Base-by-base conservation (phyloP, 2,797 vertebrate species). In the Acropternis orthonyx region DNA sequence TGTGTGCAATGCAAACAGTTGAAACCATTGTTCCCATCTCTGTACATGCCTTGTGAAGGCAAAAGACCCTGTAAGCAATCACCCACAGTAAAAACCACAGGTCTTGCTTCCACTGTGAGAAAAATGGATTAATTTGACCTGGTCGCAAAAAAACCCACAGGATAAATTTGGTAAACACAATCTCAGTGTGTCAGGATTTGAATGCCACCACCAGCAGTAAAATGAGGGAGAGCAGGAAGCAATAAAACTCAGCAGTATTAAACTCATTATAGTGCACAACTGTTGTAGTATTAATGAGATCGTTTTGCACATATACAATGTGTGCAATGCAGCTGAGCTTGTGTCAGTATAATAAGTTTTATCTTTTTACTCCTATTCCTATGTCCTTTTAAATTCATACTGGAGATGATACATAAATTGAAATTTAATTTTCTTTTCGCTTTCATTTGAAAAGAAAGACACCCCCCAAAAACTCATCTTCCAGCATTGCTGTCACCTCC, bases 341-440 rank as follows among this genome's bases (percentile, higher is more conserved):
- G 39, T 63, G 52, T 58, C 44, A 59, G 51, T 63, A 41, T 81
- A 74, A 66, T 34, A 82, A 81, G 67, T 55, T 76, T 68, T 69
- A 81, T 62, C 41, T 83, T 81, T 94, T 93, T 61, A 86, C 20
- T 85, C 56, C 23, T 54, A 26, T 72, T 74, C 37, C 76, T 85
- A 23, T 49, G 34, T 4, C 6, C 36, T 88, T 93, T 82, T 69
- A 63, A 82, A 84, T 87, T 81, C 88, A 71, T 65, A 71, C 44
- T n/a, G 52, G 63, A 77, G 30, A 82, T 51, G 17, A 85, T 39
- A 61, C 37, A 85, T 79, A 91, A 82, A 82, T 23, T 92, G 66
- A 78, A 86, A 89, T 48, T 73, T 66, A 61, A 89, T 91, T 94
- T 93, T 56, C 32, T 73, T 90, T 66, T 71, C 39, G 72, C 55